Conservation (phyloP, 1,140 invertebrate genomes). For the Drosophila repleta region DNA sequence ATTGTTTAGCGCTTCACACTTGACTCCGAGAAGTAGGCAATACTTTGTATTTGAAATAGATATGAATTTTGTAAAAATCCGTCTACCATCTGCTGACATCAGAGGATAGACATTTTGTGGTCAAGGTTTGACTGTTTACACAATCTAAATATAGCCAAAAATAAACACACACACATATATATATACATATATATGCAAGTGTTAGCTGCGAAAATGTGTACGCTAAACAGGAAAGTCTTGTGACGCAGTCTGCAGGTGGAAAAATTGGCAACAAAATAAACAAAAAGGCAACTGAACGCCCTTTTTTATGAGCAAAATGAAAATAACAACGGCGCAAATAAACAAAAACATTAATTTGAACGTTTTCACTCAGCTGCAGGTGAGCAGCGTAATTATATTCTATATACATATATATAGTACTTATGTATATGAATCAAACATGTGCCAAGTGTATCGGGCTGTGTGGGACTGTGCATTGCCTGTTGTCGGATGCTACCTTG, state of each 20-base stretch:
- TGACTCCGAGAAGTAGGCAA: constrained; percentile 2
- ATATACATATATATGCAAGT: constrained; percentile 12
- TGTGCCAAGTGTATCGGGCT: constrained; percentile 12
- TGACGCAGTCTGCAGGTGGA: constrained; percentile 76
- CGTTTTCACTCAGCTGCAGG: constrained; percentile 50
- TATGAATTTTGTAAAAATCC: constrained; percentile 40
- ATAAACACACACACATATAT: no score
- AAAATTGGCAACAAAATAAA: constrained; percentile 55
- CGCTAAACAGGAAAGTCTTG: constrained; percentile 64
- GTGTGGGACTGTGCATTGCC: constrained; percentile 31
- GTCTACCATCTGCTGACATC: constrained; percentile 66
- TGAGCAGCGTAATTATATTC: constrained; percentile 19
- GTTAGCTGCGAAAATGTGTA: constrained; percentile 39
- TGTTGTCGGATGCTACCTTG: constrained; percentile 50
- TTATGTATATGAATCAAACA: constrained; percentile 5
- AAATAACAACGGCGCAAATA: constrained; percentile 60
- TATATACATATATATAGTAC: neutral
- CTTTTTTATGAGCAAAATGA: constrained; percentile 34
- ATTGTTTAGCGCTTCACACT: neutral
- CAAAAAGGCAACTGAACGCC: constrained; percentile 37
- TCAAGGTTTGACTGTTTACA: constrained; percentile 72
- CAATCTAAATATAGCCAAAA: constrained; percentile 60
- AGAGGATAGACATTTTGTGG: constrained; percentile 66
- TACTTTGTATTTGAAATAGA: constrained; percentile 18
- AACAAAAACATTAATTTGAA: constrained; percentile 35